Evolutionary conservation across 2,797 vertebrate genomes (phyloP), one percentile per base, ranked within the genome.

Genomic region (Australoheros facetus): DNA sequence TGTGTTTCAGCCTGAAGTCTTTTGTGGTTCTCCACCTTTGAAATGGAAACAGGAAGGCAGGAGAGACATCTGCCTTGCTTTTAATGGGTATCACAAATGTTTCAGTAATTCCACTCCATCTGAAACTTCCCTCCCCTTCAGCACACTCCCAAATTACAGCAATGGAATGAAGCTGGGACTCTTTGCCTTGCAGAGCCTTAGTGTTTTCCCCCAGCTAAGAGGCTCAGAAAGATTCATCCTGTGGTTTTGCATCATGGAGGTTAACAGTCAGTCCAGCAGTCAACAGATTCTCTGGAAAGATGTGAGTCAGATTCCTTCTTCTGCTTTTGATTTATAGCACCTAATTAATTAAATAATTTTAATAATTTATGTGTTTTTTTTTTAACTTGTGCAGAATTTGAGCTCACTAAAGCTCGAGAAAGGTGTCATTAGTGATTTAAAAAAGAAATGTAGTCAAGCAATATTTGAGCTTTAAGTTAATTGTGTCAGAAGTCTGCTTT

Each of bases 241-340:
- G 85, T 75, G 77, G 48, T 77, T 78, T 92, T 91, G 87, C 91
- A 93, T 92, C 76, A 96, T 96, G 96, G 94, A 96, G 84, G 88
- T 82, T 62, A 87, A 82, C 79, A 88, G 66, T 87, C 86, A 92
- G 64, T 92, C 93, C 86, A 94, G 85, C 88, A 95, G 95, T 88
- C 94, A 95, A 66, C 95, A 96, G 88, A 88, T 89, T 82, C 88
- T 95, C 37, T 95, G 94, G 93, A 95, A 95, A 92, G 95, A 96
- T 94, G 95, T 96, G 93, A 96, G 95, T 96, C 21, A 13, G 58
- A 23, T 85, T 88, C 81, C 2, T 42, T n/a, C 8, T 23, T n/a
- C 4, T 55, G 30, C 4, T 4, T 80, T 79, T 73, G 7, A 73
- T 83, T 87, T 71, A 77, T 57, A 73, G 34, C 26, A 62, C 30